Base-by-base conservation (phyloP, 2,797 vertebrate genomes). In the Anisognathus igniventris region DNA sequence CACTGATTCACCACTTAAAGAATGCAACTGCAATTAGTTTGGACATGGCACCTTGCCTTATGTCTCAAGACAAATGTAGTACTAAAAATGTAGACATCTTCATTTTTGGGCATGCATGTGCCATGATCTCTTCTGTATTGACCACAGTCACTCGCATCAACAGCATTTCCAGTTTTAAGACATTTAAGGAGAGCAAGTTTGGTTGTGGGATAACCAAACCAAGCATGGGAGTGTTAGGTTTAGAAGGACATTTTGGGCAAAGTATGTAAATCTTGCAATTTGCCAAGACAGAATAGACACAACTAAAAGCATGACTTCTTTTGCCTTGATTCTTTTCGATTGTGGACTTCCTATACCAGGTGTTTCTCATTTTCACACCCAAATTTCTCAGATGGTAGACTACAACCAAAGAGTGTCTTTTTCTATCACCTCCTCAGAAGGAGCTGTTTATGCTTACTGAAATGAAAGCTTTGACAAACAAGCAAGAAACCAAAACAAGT, bases 401-500 rank as follows among this genome's bases (percentile, higher is more conserved):
- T 51, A 25, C 25, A 65, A 2, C 6, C 15, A 27, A 25, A 57
- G 2, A 9, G 11, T 10, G 5, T 54, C 2, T 23, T 35, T 54
- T 78, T 28, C 31, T 48, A 11, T 22, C 9, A 19, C 10, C 7
- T 70, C 22, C 51, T 74, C 44, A 74, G 61, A 87, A 74, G 20
- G 10, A 73, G 31, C 4, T 81, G 35, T 23, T 64, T 20, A 53
- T 48, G 13, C 25, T 66, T 35, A 57, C 5, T 48, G 12, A 31
- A 78, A 78, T 54, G 12, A 70, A 66, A 84, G 6, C 10, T 44
- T 42, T 64, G 25, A 65, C 7, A 56, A 65, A 40, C 3, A 58
- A 33, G 14, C 7, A 7, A 23, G 33, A 30, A 50, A 22, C 1
- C 5, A n/a, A 45, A 48, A 4, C 13, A 58, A n/a, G 2, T 1